Evolutionary conservation across 2,888 invertebrate genomes (phyloP), one percentile per base, ranked within the genome.

Genomic region (Lamellibrachia satsuma): DNA sequence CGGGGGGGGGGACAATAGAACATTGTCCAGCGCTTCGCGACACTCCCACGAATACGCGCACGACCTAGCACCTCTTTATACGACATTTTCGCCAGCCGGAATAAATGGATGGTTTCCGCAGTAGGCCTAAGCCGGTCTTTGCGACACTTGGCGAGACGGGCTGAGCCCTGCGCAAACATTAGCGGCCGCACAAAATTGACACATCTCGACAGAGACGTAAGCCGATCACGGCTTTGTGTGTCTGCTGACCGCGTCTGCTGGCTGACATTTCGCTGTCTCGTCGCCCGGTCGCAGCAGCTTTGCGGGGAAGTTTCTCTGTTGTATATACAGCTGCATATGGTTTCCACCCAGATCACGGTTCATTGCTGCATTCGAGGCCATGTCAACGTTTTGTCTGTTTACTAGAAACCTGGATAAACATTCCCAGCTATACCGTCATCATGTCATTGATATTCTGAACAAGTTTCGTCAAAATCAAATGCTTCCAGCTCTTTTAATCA

Each of bases 151-250:
- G 15, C 75, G 22, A 75, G 75, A 75, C 75, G 75, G 22, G 22
- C 75, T 75, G 75, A 75, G 75, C 75, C 22, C 3, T 22, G 75
- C 22, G 75, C 75, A 75, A 75, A 75, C 75, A 75, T 75, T 75
- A 75, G 75, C 75, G 75, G 55, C 55, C 55, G 55, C 8, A 55
- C 55, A 9, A n/a, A 39, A 75, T 22, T 15, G 75, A 11, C 75
- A 6, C 75, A 75, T 6, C 75, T 22, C 15, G 75, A 75, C 22
- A 75, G 75, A 75, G 1, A 75, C 75, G n/a, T 75, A 75, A 75
- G 75, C 75, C 75, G 75, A 75, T 75, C 75, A 75, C 75, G 22
- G 75, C 75, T 75, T 75, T 75, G 75, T 75, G 75, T 75, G 11
- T 57, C 75, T n/a, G 2, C n/a, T 75, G 11, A 11, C 75, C 75